phyloP scores from a whole-genome alignment of 2,797 vertebrate species.

The Tarsius wallacei region DNA sequence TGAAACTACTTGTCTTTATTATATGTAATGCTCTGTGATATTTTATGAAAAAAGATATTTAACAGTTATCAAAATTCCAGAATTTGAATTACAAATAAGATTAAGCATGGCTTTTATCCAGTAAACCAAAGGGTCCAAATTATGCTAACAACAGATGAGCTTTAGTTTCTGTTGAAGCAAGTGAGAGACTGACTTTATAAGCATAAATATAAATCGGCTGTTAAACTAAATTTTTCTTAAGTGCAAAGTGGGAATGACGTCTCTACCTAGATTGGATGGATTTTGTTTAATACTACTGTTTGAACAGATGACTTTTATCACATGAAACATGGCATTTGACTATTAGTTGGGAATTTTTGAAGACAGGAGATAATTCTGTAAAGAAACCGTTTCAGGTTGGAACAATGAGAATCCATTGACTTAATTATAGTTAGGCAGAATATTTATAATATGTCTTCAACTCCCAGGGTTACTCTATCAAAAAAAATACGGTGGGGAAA shows the following conservation, averaged over 20 bases:
- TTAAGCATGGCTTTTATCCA: conserved; percentile 23
- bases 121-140: conserved; percentile 38
- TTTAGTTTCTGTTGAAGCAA: conserved; percentile 61
- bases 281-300: conserved; percentile 39
- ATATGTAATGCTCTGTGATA: neutral
- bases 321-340: conserved; percentile 41
- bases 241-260: neutral
- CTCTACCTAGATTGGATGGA: conserved; percentile 14
- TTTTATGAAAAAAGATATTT: neutral
- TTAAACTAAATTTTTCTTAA: conserved; percentile 60
- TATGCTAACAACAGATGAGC: neutral
- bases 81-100: conserved; percentile 46
- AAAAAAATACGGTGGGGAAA: neutral
- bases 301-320: conserved; percentile 40
- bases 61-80: conserved; percentile 30
- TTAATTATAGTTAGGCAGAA: neutral
- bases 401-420: conserved; percentile 2
- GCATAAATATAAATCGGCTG: conserved; percentile 66
- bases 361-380: conserved; percentile 9
- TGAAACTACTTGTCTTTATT: conserved; percentile 5
- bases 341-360: conserved; percentile 27
- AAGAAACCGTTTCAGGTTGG: neutral
- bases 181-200: conserved; percentile 65
- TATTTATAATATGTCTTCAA: conserved; percentile 10
- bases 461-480: neutral